These are phyloP conservation scores for Limosa lapponica DNA, from an alignment of 2,797 vertebrate genomes.

Conservation along the genomic window DNA sequence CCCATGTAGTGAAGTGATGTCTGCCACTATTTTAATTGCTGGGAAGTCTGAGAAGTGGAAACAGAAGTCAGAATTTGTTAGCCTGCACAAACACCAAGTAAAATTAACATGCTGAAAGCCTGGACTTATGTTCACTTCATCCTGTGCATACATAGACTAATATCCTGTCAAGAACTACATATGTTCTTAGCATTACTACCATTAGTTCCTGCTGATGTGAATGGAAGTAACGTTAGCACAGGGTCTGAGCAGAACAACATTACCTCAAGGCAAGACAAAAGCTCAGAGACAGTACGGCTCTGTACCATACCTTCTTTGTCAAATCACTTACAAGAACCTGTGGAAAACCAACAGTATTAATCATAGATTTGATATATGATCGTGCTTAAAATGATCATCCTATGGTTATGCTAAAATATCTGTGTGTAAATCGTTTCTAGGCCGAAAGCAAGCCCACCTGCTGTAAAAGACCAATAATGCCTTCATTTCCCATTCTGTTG, in stretches of 20 bases:
- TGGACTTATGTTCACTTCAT: not conserved
- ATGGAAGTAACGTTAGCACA: not conserved
- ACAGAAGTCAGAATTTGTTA: not conserved
- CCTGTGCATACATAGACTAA: not conserved
- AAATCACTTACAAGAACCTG: not conserved
- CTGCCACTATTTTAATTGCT: conserved; percentile 20
- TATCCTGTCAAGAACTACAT: not conserved
- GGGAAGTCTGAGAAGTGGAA: not conserved
- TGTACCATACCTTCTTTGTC: not conserved
- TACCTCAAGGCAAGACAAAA: not conserved
- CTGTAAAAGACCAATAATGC: not conserved
- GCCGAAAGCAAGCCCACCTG: not conserved
- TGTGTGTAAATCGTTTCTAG: not conserved
- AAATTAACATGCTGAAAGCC: not conserved
- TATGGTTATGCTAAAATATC: not conserved
- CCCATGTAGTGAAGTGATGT: not conserved
- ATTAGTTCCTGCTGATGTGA: not conserved
- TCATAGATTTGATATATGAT: not conserved
- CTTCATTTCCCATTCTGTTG: not conserved
- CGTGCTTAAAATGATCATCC: not conserved
- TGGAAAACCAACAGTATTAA: not conserved
- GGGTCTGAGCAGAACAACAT: not conserved
- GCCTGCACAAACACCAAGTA: not conserved
- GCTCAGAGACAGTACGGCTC: not conserved
- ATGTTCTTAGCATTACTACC: not conserved